Evolutionary conservation across 1,140 invertebrate genomes (phyloP).

Genomic region (Papilio polyxenes): DNA sequence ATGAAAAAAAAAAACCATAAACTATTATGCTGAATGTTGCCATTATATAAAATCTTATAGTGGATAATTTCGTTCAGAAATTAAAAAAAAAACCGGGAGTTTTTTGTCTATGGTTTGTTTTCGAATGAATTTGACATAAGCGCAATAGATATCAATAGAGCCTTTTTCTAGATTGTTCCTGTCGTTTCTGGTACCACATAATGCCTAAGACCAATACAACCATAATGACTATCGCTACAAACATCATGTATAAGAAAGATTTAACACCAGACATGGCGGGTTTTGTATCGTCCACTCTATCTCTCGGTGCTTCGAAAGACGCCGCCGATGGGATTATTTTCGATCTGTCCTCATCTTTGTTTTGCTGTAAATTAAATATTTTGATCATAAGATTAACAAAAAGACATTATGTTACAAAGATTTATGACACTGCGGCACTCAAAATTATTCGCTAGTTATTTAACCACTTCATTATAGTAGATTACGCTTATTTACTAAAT

Average conservation of each 20-base stretch:
- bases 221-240: constrained; percentile 88
- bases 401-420: too few relatives aligned
- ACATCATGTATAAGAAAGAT: constrained; percentile 92
- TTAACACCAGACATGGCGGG: constrained; percentile 92
- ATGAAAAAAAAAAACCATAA: background rate
- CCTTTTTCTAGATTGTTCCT: constrained; percentile 93
- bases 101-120: constrained; percentile 9
- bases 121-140: background rate
- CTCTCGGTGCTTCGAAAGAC: constrained; percentile 91
- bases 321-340: constrained; percentile 90
- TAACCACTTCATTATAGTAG: too few relatives aligned
- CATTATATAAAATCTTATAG: background rate
- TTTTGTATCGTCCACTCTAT: constrained; percentile 93
- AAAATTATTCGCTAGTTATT: too few relatives aligned
- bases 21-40: constrained; percentile 17
- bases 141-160: constrained; percentile 85
- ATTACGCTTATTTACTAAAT: too few relatives aligned
- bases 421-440: too few relatives aligned
- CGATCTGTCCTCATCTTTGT: constrained; percentile 85
- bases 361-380: constrained; percentile 79
- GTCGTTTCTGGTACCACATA: constrained; percentile 95
- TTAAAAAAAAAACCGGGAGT: constrained; percentile 10
- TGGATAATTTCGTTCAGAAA: background rate
- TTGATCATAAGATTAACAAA: background rate
- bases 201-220: constrained; percentile 91